These are phyloP conservation scores for Macrophya alboannulata DNA, from an alignment of 2,888 invertebrate genomes.

Conservation along the genomic window DNA sequence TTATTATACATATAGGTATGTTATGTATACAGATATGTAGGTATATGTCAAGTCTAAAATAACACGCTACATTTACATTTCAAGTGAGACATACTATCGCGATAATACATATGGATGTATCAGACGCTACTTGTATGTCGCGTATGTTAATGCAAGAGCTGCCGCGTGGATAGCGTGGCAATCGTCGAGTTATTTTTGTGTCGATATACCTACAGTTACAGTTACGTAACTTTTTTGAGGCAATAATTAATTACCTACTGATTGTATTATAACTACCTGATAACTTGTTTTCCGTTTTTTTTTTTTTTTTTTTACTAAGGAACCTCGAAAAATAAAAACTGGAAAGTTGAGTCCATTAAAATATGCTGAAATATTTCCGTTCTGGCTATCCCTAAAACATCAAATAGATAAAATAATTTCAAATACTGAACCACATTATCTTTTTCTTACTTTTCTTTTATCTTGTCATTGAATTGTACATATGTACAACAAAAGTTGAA, in stretches of 20 bases:
- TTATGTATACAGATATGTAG: too few relatives aligned
- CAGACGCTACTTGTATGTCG: neutral
- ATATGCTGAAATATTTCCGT: neutral
- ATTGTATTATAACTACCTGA: neutral
- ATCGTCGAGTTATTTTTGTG: conserved; percentile 27
- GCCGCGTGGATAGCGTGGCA: conserved; percentile 14
- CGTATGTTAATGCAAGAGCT: neutral
- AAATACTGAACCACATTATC: neutral
- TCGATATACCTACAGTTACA: neutral
- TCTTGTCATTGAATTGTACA: neutral
- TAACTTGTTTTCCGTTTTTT: neutral
- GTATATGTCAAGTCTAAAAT: neutral
- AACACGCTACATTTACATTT: neutral
- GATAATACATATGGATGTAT: neutral
- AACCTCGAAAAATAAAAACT: neutral
- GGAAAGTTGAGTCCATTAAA: neutral
- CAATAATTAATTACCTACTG: conserved; percentile 8
- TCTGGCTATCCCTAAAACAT: neutral
- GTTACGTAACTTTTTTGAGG: conserved; percentile 20
- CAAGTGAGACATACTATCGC: neutral
- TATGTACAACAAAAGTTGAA: neutral
- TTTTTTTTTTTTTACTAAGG: neutral
- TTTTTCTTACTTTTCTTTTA: neutral
- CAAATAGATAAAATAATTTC: neutral
- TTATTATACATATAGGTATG: neutral